phyloP scores from a whole-genome alignment of 2,888 invertebrate species.

The Melipona beecheii region DNA sequence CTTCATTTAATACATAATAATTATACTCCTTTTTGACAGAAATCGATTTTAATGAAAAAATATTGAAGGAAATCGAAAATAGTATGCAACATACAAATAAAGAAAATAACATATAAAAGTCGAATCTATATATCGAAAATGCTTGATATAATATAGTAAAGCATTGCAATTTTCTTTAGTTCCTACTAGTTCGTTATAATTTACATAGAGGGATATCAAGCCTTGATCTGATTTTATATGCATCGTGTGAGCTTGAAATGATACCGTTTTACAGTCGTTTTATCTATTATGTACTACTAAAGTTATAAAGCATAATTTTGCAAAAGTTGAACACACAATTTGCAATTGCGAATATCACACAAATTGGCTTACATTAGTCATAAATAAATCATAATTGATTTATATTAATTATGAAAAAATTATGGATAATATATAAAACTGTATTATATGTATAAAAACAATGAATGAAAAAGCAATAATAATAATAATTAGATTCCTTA shows the following conservation, averaged over 20 bases:
- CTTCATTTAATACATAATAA: conserved; percentile 30
- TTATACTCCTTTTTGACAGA: background rate
- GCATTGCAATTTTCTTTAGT: conserved; percentile 21
- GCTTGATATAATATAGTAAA: background rate
- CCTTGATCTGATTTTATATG: conserved; percentile 40
- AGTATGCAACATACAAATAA: background rate
- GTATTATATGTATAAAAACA: background rate
- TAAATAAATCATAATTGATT: too few relatives aligned
- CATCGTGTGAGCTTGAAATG: conserved; percentile 25
- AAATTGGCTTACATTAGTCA: background rate
- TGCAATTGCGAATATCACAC: background rate
- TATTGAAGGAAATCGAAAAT: background rate
- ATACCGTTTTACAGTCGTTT: conserved; percentile 30
- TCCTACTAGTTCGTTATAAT: conserved; percentile 23
- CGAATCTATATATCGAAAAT: background rate
- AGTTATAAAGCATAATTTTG: conserved; percentile 3
- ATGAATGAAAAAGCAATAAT: background rate
- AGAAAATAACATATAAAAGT: background rate
- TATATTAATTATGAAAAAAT: background rate
- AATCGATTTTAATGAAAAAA: background rate
- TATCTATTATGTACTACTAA: conserved; percentile 9
- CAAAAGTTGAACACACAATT: background rate
- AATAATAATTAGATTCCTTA: background rate
- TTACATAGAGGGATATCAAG: conserved; percentile 21
- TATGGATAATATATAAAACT: background rate